Base-by-base conservation (phyloP, 2,888 invertebrate species). In the Myopa testacea region DNA sequence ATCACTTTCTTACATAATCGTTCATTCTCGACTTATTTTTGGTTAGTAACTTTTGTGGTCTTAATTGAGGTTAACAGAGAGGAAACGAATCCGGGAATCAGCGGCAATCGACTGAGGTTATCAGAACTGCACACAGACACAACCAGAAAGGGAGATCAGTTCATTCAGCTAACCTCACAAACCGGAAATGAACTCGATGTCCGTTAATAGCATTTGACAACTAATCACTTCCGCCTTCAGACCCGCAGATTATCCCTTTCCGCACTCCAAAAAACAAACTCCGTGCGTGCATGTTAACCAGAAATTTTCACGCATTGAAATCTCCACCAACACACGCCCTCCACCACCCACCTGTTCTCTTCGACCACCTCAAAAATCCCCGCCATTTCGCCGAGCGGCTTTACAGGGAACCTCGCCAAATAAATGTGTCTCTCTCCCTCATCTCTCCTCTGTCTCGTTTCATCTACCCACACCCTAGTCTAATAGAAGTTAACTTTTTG, bases 171-270 rank as follows among this genome's bases (percentile, higher is more conserved):
- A 40, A 69, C 52, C 37, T 10, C 55, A 58, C 50, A 71, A 55
- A 58, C 34, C 55, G 34, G 70, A 52, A 50, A 71, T 52, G 16
- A 26, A 7, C 14, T 55, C 55, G 12, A 71, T 58, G 52, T 71
- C 58, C 38, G 70, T 55, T 71, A 34, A 58, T 58, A 71, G n/a
- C 70, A 71, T 55, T 37, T 34, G 16, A 52, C 37, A 71, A 37
- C 55, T 6, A 58, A 67, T 40, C 58, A 71, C 58, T 71, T 37
- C 16, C 38, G 0, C 16, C 40, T 4, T 37, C 14, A 34, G 10
- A n/a, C n/a, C n/a, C n/a, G 7, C 37, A 14, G 10, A 14, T 34
- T 10, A 16, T 63, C 37, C 10, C 37, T 14, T 3, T 62, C 34
- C 60, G 6, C 45, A 2, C 45, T 45, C 10, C 45, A 0, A 45